phyloP scores from a whole-genome alignment of 2,797 vertebrate species.

The Choloepus didactylus region DNA sequence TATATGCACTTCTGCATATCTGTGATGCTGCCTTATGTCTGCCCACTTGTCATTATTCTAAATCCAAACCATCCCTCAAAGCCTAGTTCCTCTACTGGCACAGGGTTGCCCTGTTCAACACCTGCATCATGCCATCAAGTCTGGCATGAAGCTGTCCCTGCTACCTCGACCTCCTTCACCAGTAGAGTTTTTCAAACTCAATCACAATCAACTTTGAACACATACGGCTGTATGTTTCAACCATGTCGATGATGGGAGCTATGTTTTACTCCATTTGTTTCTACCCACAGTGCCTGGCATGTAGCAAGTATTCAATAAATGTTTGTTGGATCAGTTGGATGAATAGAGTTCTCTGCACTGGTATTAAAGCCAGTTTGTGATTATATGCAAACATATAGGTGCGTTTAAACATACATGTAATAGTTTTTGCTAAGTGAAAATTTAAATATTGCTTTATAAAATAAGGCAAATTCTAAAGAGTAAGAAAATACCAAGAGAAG shows the following conservation, averaged over 20 bases:
- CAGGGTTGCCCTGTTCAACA: not conserved
- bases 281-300: not conserved
- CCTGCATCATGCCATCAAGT: not conserved
- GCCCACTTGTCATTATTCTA: not conserved
- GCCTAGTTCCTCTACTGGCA: not conserved
- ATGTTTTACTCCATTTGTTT: not conserved
- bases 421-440: not conserved
- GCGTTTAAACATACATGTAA: not conserved
- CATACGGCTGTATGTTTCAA: not conserved
- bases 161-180: not conserved
- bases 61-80: not conserved
- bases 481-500: not conserved
- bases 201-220: not conserved
- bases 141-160: not conserved
- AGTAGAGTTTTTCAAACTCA: not conserved
- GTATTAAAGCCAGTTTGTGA: not conserved
- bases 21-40: not conserved
- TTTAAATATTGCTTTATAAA: not conserved
- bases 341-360: not conserved
- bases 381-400: not conserved
- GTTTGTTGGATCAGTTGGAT: not conserved
- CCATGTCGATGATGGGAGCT: not conserved
- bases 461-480: not conserved
- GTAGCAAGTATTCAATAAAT: constrained; percentile 15
- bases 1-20: not conserved